Percentiles rank a stretch among this genome's conserved stretches.
Evolutionary conservation across 1,140 invertebrate genomes (phyloP).

Genomic region (Branchinecta lynchi): DNA sequence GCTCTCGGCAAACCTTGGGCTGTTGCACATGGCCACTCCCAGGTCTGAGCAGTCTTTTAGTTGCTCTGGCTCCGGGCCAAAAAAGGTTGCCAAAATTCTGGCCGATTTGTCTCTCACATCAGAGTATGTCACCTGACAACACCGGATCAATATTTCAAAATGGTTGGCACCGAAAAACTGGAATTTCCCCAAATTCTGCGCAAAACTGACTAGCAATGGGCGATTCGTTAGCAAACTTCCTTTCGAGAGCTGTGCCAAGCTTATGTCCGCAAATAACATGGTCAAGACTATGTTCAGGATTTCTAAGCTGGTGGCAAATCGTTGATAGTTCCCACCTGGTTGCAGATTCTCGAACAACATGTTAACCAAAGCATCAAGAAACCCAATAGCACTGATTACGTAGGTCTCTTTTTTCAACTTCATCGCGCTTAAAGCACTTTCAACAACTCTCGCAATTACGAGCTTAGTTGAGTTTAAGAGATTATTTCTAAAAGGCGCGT

Average conservation of each 20-base stretch:
- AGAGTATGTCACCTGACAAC: constrained; percentile 28
- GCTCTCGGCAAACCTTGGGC: constrained; percentile 37
- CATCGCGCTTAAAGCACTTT: constrained; percentile 14
- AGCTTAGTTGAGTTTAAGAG: constrained; percentile 13
- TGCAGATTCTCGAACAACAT: constrained; percentile 15
- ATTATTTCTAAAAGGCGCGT: constrained; percentile 17
- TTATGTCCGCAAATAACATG: constrained; percentile 9
- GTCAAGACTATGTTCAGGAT: constrained; percentile 4
- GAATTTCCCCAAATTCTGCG: constrained; percentile 3
- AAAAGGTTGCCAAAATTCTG: constrained; percentile 32
- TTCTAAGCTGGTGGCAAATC: constrained; percentile 5
- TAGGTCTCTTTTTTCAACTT: neutral
- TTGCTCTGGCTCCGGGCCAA: constrained; percentile 27
- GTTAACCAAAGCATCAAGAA: constrained; percentile 7
- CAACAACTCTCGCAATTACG: constrained; percentile 16
- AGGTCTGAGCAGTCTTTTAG: neutral
- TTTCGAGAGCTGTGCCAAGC: constrained; percentile 13
- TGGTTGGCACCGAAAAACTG: neutral
- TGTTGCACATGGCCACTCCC: constrained; percentile 33
- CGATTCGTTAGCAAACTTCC: constrained; percentile 12
- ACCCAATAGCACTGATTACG: constrained; percentile 12
- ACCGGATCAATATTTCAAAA: constrained; percentile 13
- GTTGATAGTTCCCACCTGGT: constrained; percentile 16
- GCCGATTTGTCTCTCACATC: constrained; percentile 35
- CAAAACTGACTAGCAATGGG: neutral